Base-by-base conservation (phyloP, 2,113 vertebrate genomes). In the Amphiprion ocellaris region DNA sequence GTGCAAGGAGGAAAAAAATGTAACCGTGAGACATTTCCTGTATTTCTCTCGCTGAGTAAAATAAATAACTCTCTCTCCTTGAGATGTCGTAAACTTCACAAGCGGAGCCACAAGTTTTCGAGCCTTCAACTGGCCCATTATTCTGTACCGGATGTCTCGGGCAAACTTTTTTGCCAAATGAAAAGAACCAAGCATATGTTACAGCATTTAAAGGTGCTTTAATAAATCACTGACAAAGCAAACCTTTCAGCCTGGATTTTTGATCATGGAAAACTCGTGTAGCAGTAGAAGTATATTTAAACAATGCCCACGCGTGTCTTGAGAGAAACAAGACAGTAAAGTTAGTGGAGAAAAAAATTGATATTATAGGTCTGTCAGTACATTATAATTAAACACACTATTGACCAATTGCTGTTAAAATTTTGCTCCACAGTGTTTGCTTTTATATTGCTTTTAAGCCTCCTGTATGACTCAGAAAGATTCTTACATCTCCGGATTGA, bases 181-280 rank as follows among this genome's bases (percentile, higher is more conserved):
- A 86, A 90, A 74, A 68, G 64, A 74, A 74, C 19, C 19, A 50
- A 74, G 69, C 89, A 89, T 26, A 80, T 89, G 77, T 69, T 84
- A 77, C 69, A 76, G 56, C 74, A 77, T 88, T 89, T 88, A 79
- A 81, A 86, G 39, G 23, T 47, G 4, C 61, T 78, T 79, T 61
- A 86, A 87, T 89, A 79, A 84, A 88, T 84, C 79, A 70, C 2
- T 63, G 67, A 83, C 70, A 86, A 71, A 87, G 87, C 49, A 77
- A 82, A 63, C 71, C 85, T 79, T 82, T 90, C 67, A 90, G 71
- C 53, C 69, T 60, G 61, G 24, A 79, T 33, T 73, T 81, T 47
- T 77, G 52, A 87, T 68, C 62, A 21, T 59, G 70, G 81, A 83
- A 90, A 78, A 82, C 19, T 37, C 47, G 5, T 73, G 41, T 26